A percentile compares a stretch with the other conserved stretches of the same genome.
Conservation (phyloP, 2,113 vertebrate genomes). For the Cebus imitator region DNA sequence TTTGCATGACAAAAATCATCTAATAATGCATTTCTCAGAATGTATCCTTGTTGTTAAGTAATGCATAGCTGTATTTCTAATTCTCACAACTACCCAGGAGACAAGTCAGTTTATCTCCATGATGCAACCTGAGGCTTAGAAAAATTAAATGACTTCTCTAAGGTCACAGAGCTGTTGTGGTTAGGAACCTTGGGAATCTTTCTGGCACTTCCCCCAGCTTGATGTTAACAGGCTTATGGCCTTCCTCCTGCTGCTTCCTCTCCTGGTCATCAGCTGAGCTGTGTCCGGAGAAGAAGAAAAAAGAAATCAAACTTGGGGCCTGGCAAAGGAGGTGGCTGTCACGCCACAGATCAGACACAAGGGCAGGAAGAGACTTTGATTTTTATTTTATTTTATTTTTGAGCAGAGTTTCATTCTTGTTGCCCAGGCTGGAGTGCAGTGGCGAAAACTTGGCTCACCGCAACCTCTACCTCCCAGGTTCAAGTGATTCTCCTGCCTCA, state of each 20-base stretch:
- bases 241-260: background rate
- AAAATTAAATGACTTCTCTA: constrained; percentile 23
- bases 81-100: background rate
- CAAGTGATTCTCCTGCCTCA: too few relatives aligned
- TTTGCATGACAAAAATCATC: too few relatives aligned
- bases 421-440: too few relatives aligned
- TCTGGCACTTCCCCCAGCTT: background rate
- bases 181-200: background rate
- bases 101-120: background rate
- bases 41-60: background rate
- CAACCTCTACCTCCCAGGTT: too few relatives aligned
- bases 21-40: background rate
- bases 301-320: background rate
- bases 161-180: background rate
- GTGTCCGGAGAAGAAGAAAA: background rate
- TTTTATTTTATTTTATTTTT: too few relatives aligned
- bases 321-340: background rate
- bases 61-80: background rate
- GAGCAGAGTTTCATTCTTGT: too few relatives aligned
- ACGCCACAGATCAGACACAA: background rate
- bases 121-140: background rate
- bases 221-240: background rate
- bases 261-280: background rate
- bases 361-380: background rate
- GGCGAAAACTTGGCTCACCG: too few relatives aligned